A percentile compares a stretch with the other conserved stretches of the same genome.
phyloP scores from a whole-genome alignment of 2,113 vertebrate species.

The Todiramphus saurophagus region DNA sequence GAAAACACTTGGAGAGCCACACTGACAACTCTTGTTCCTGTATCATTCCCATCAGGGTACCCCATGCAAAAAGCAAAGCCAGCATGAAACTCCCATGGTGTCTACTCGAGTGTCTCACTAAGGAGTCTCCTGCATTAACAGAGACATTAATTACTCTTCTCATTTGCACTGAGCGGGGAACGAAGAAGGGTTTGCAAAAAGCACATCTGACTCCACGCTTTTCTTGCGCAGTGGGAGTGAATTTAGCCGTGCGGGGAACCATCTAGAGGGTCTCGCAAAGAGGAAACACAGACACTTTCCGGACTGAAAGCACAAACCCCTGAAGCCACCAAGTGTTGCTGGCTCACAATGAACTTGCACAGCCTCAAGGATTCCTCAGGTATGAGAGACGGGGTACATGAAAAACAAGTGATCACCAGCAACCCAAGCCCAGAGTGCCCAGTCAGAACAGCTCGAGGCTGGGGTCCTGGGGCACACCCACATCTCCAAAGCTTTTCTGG shows the following conservation, averaged over 20 bases:
- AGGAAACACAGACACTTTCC: not conserved
- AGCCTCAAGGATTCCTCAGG: not conserved
- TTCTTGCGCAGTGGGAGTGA: not conserved
- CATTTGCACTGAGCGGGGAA: not conserved
- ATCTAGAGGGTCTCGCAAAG: not conserved
- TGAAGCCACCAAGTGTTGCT: accelerated
- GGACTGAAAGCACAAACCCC: not conserved
- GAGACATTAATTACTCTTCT: accelerated
- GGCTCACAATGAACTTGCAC: not conserved
- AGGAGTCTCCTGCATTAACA: not conserved
- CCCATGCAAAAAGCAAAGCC: not conserved
- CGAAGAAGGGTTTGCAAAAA: not conserved
- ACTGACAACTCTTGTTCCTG: not conserved
- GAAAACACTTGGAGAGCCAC: accelerated
- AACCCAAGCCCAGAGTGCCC: accelerated
- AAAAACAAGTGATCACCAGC: too few species aligned
- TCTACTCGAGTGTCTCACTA: not conserved
- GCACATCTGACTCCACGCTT: accelerated
- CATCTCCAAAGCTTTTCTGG: accelerated
- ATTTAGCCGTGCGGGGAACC: not conserved
- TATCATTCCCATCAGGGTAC: not conserved
- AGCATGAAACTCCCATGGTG: not conserved
- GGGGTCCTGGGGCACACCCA: not conserved
- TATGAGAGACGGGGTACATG: accelerated
- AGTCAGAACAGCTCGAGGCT: accelerated